A percentile compares a stretch with the other conserved stretches of the same genome.
Conservation (phyloP, 2,797 vertebrate species). For the Gorsachius magnificus region DNA sequence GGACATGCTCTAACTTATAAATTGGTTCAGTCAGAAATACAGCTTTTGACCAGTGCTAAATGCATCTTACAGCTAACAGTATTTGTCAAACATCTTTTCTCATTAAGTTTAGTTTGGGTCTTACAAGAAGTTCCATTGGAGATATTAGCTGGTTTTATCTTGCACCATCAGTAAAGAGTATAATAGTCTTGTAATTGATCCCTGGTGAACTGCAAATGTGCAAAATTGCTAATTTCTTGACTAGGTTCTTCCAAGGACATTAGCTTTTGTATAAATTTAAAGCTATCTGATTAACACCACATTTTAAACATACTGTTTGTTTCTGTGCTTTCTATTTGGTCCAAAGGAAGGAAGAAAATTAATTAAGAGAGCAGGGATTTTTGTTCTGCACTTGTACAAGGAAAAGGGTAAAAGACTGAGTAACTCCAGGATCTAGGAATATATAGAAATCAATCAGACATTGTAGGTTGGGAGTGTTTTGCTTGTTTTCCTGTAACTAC, state of each 20-base stretch:
- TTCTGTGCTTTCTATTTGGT: neutral
- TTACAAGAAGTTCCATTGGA: neutral
- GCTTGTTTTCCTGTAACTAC: neutral
- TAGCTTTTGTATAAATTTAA: neutral
- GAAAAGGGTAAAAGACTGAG: neutral
- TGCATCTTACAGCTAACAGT: neutral
- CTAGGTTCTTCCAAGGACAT: neutral
- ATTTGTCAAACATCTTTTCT: slow-evolving; percentile 3
- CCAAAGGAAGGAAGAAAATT: neutral
- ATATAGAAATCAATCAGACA: neutral
- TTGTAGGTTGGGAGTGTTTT: neutral
- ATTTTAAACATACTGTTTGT: neutral
- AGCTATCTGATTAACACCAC: neutral
- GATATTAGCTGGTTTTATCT: neutral
- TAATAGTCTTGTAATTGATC: slow-evolving; percentile 16
- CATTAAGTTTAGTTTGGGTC: neutral
- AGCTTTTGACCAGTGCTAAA: slow-evolving; percentile 11
- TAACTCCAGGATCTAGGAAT: neutral
- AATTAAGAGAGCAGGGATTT: neutral
- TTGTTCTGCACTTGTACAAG: neutral
- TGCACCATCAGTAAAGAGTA: neutral
- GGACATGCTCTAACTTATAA: neutral
- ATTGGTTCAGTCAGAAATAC: neutral
- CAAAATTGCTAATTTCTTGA: neutral
- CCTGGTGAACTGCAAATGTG: neutral